Evolutionary conservation across 2,888 invertebrate genomes (phyloP).

Genomic region (Xestia c-nigrum): DNA sequence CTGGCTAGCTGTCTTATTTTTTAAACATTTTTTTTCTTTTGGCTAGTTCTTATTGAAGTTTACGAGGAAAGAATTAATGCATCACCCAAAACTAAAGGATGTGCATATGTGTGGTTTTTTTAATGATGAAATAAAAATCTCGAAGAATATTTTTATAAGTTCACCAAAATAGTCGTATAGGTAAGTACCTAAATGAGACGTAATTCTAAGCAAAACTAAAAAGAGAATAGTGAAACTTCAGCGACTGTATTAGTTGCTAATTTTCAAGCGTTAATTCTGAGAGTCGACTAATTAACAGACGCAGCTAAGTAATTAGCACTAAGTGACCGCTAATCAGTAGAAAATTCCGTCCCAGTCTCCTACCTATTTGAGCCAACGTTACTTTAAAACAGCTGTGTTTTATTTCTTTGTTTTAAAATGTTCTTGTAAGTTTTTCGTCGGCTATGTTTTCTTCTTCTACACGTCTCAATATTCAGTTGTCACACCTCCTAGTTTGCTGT

Average conservation of each 20-base stretch:
- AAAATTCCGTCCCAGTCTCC: slow-evolving; percentile 13
- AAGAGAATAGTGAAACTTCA: slow-evolving; percentile 17
- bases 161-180: neutral
- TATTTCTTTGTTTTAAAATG: too few species aligned
- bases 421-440: neutral
- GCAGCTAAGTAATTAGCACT: slow-evolving; percentile 40
- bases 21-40: neutral
- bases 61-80: neutral
- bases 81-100: neutral
- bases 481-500: neutral
- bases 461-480: neutral
- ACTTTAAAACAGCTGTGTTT: neutral
- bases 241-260: slow-evolving; percentile 31
- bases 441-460: neutral
- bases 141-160: neutral
- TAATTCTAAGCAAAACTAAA: neutral
- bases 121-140: too few species aligned
- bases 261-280: slow-evolving; percentile 39
- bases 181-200: neutral
- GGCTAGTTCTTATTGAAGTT: neutral
- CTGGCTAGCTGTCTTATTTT: neutral
- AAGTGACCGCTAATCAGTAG: slow-evolving; percentile 37
- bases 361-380: neutral
- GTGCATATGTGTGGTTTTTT: neutral
- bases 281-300: slow-evolving; percentile 30